phyloP scores from a whole-genome alignment of 2,888 invertebrate species.

The Amiota minor region DNA sequence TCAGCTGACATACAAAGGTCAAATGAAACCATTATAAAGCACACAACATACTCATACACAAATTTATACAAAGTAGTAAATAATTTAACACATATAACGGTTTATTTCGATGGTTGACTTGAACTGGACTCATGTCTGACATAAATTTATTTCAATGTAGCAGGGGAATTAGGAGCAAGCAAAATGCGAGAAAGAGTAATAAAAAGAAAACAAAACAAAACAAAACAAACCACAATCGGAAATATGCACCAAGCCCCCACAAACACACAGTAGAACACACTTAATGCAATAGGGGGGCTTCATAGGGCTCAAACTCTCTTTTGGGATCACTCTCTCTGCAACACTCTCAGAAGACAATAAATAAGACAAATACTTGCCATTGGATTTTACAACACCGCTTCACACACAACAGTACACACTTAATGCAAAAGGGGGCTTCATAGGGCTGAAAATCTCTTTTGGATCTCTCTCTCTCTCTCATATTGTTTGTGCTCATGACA shows the following conservation, averaged over 20 bases:
- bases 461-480: too few relatives aligned
- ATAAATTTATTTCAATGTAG: constrained; percentile 2
- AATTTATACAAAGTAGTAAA: too few relatives aligned
- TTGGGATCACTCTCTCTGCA: too few relatives aligned
- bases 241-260: neutral
- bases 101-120: neutral
- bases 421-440: too few relatives aligned
- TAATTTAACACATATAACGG: neutral
- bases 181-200: constrained; percentile 34
- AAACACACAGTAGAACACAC: neutral
- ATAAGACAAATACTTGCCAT: too few relatives aligned
- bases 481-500: too few relatives aligned
- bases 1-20: constrained; percentile 14
- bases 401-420: too few relatives aligned
- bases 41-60: neutral
- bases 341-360: too few relatives aligned
- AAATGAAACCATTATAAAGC: constrained; percentile 2
- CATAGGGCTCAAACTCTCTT: too few relatives aligned
- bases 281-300: neutral
- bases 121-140: neutral
- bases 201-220: neutral
- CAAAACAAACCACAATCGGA: too few relatives aligned
- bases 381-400: too few relatives aligned
- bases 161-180: constrained; percentile 41
- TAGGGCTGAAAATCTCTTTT: too few relatives aligned